These are phyloP conservation scores for Lepeophtheirus nordmannii DNA, from an alignment of 2,888 invertebrate genomes.

Conservation along the genomic window DNA sequence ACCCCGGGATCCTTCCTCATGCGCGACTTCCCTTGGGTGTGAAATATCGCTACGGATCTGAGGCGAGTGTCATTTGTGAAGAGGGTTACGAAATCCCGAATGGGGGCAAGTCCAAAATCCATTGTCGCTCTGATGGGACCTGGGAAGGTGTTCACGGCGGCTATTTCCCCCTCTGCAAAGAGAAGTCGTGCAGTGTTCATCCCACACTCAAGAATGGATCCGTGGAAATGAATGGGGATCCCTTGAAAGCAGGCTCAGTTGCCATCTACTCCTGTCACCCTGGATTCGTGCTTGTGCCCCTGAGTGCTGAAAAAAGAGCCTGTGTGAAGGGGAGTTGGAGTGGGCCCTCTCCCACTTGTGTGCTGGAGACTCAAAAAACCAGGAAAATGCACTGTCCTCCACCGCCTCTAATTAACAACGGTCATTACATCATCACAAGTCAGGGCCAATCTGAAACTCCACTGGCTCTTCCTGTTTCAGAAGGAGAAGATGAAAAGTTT, in stretches of 20 bases:
- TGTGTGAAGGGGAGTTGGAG: slow-evolving; percentile 15
- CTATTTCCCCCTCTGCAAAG: slow-evolving; percentile 2
- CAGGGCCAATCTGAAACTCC: not conserved
- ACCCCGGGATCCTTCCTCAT: not conserved
- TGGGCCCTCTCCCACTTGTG: not conserved
- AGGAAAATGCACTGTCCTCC: slow-evolving; percentile 10
- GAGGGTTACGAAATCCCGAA: slow-evolving; percentile 18
- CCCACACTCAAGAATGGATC: not conserved
- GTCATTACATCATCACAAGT: slow-evolving; percentile 11
- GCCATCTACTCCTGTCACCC: slow-evolving; percentile 1
- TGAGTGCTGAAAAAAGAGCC: not conserved
- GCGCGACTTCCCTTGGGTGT: not conserved
- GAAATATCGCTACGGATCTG: not conserved
- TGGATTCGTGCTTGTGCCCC: not conserved
- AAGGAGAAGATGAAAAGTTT: not conserved
- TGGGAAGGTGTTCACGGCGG: not conserved
- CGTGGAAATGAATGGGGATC: not conserved
- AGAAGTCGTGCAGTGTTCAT: not conserved
- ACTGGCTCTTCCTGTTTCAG: slow-evolving; percentile 19
- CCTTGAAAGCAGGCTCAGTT: slow-evolving; percentile 4
- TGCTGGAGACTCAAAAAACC: not conserved
- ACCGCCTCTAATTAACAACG: slow-evolving; percentile 16
- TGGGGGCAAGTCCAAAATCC: not conserved
- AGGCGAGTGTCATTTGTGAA: slow-evolving; percentile 18
- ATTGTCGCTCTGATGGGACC: slow-evolving; percentile 9